These are phyloP conservation scores for Myopa testacea DNA, from an alignment of 2,888 invertebrate genomes.

Conservation along the genomic window DNA sequence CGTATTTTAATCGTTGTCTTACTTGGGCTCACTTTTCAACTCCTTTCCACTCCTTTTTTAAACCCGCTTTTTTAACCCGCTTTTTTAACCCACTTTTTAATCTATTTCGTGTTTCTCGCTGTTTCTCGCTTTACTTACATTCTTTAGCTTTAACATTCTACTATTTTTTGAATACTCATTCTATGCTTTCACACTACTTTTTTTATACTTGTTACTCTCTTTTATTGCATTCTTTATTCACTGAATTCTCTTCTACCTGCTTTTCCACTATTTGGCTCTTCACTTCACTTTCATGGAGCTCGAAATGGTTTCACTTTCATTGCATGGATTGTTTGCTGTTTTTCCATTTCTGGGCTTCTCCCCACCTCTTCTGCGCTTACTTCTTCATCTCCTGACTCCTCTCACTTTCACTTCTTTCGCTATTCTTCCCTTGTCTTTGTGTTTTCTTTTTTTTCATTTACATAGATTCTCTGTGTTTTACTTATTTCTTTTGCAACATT, in stretches of 20 bases:
- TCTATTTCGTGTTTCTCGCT: no score
- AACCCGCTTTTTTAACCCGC: not conserved
- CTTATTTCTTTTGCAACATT: not conserved
- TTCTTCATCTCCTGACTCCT: not conserved
- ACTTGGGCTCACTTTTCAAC: not conserved
- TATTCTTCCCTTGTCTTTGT: not conserved
- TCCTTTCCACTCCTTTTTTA: not conserved
- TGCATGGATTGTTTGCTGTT: not conserved
- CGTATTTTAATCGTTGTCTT: no score
- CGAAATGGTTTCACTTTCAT: not conserved
- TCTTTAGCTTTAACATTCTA: not conserved
- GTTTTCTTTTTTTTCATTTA: not conserved
- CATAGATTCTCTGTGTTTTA: no score
- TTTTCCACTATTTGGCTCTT: no score
- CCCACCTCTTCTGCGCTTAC: not conserved
- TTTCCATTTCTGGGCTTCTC: no score
- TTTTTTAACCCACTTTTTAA: not conserved
- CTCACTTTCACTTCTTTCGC: not conserved
- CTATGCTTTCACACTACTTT: not conserved
- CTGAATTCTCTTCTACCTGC: no score
- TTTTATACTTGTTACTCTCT: not conserved
- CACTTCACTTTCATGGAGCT: not conserved
- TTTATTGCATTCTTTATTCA: no score
- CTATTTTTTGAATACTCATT: not conserved
- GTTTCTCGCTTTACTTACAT: not conserved